Percentiles rank a stretch among this genome's conserved stretches.
Evolutionary conservation across 2,113 vertebrate genomes (phyloP).

Genomic region (Istiophorus platypterus): DNA sequence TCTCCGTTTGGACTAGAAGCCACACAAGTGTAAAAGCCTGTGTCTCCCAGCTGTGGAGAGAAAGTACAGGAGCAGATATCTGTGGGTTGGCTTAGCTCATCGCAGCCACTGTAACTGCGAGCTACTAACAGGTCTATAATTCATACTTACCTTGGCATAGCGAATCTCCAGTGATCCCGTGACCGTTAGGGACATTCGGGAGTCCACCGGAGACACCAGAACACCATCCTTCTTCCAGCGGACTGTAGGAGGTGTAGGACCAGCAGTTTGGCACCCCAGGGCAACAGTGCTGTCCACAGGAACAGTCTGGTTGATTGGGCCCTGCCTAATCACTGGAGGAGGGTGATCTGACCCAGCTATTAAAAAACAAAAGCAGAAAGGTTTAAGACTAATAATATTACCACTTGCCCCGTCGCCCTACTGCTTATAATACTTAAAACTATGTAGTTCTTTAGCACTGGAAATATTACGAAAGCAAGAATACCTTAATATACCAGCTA

Average conservation of each 20-base stretch:
- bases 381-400: neutral
- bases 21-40: slow-evolving; percentile 93
- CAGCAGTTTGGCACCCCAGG: slow-evolving; percentile 88
- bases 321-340: slow-evolving; percentile 93
- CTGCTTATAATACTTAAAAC: neutral
- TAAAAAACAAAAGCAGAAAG: neutral
- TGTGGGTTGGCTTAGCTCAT: neutral
- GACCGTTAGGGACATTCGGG: slow-evolving; percentile 89
- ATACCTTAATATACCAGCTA: no score
- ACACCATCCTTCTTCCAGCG: slow-evolving; percentile 93
- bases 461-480: no score
- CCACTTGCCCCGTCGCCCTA: neutral
- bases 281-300: slow-evolving; percentile 91
- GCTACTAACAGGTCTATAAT: neutral
- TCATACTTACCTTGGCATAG: slow-evolving; percentile 89
- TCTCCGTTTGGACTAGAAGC: slow-evolving; percentile 94
- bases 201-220: slow-evolving; percentile 88
- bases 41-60: slow-evolving; percentile 90
- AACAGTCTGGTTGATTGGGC: slow-evolving; percentile 93
- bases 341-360: slow-evolving; percentile 91
- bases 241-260: slow-evolving; percentile 87
- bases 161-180: slow-evolving; percentile 90
- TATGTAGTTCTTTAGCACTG: no score
- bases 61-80: slow-evolving; percentile 48
- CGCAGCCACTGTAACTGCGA: neutral